Percentiles rank a stretch among this genome's conserved stretches.
These are phyloP conservation scores for Coelopa pilipes DNA, from an alignment of 2,888 invertebrate species.

Conservation along the genomic window DNA sequence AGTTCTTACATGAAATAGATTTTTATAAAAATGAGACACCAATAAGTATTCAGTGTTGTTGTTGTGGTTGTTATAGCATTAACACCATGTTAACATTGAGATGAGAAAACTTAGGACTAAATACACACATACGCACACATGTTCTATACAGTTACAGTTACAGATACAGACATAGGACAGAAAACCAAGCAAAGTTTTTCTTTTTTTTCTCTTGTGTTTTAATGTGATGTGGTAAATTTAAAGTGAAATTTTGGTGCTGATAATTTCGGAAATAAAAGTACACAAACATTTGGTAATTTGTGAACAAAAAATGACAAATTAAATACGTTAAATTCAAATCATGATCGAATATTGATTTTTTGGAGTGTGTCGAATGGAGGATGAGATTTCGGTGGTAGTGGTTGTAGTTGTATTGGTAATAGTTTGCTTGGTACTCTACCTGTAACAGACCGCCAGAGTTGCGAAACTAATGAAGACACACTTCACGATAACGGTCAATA, in stretches of 20 bases:
- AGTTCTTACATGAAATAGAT: too few relatives aligned
- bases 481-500: slow-evolving; percentile 91
- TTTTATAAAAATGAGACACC: too few relatives aligned
- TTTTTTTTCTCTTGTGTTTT: not conserved
- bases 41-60: too few relatives aligned
- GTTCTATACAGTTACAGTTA: slow-evolving; percentile 4
- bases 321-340: not conserved
- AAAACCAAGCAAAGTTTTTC: slow-evolving; percentile 58
- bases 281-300: not conserved
- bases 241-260: not conserved
- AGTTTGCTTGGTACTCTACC: slow-evolving; percentile 73
- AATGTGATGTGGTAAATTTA: not conserved
- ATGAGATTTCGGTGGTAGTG: not conserved
- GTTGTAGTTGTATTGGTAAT: slow-evolving; percentile 38
- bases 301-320: not conserved
- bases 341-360: not conserved
- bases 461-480: slow-evolving; percentile 96
- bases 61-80: not conserved
- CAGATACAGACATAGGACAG: slow-evolving; percentile 48
- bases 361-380: not conserved
- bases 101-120: not conserved
- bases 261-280: not conserved
- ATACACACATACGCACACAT: slow-evolving; percentile 3
- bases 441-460: slow-evolving; percentile 94
- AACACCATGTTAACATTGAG: slow-evolving; percentile 23